Percentiles rank a stretch among this genome's conserved stretches.
phyloP scores from a whole-genome alignment of 2,797 vertebrate species.

The Microcaecilia unicolor region DNA sequence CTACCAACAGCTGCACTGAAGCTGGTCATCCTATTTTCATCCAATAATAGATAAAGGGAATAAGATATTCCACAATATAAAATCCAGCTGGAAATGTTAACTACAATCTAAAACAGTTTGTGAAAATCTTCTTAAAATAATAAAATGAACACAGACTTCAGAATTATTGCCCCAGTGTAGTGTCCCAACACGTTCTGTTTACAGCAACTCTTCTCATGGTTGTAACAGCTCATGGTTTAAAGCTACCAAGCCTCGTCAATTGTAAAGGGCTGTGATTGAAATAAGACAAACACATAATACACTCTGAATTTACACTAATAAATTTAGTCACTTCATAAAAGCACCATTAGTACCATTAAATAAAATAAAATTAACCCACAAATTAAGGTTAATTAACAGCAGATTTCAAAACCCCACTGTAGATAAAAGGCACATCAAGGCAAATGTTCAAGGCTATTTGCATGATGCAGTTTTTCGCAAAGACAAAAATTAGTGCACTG shows the following conservation, averaged over 20 bases:
- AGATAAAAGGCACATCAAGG: slow-evolving; percentile 59
- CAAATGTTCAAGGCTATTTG: slow-evolving; percentile 18
- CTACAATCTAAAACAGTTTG: too few relatives aligned
- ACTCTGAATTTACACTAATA: slow-evolving; percentile 8
- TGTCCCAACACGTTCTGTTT: too few relatives aligned
- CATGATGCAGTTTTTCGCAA: slow-evolving; percentile 20
- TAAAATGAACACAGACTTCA: too few relatives aligned
- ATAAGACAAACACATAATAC: slow-evolving; percentile 15
- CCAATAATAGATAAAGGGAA: too few relatives aligned
- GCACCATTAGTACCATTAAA: slow-evolving; percentile 49
- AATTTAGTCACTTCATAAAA: slow-evolving; percentile 23
- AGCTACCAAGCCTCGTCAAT: slow-evolving; percentile 9
- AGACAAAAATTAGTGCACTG: slow-evolving; percentile 7
- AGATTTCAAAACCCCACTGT: slow-evolving; percentile 16
- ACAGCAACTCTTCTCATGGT: too few relatives aligned
- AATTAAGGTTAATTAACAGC: slow-evolving; percentile 25
- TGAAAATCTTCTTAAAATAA: too few relatives aligned
- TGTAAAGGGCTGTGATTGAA: slow-evolving; percentile 21
- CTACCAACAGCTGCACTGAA: too few relatives aligned
- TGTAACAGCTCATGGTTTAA: too few relatives aligned
- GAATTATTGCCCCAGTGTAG: too few relatives aligned
- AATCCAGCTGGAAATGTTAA: too few relatives aligned
- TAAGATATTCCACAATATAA: too few relatives aligned
- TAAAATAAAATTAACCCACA: slow-evolving; percentile 3
- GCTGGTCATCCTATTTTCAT: too few relatives aligned